Evolutionary conservation across 2,113 vertebrate genomes (phyloP), one percentile per base, ranked within the genome.

Genomic region (Balaenoptera acutorostrata): DNA sequence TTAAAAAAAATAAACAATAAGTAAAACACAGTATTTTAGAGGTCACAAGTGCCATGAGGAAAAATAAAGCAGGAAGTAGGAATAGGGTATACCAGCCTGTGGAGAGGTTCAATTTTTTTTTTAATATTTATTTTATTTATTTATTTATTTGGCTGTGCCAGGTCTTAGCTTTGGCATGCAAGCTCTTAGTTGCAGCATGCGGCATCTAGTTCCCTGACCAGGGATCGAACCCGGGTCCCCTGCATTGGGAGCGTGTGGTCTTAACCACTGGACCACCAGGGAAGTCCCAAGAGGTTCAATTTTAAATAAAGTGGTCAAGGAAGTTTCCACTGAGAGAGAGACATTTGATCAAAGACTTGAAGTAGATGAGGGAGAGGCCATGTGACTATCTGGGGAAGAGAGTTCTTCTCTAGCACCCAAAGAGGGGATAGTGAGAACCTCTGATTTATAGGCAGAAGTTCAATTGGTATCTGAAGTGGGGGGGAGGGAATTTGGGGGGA

Each of bases 401-500:
- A 86, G n/a, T 0, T 52, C 21, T 85, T 33, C 64, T 49, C 5
- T 29, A 69, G 33, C 3, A 68, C 63, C 31, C 74, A 49, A 77
- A 77, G 46, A 85, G 44, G 6, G 13, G 5, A 8, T 39, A 31
- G 23, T 39, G 52, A 36, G 36, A 81, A 59, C 13, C 23, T 36
- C 52, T 81, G 31, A 25, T 29, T 81, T 59, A 57, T 57, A 81
- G 52, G 7, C 23, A 59, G 63, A 68, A 44, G 68, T 85, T 66
- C 1, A 8, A 27, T 12, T 86, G 44, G 64, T 49, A 36, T 36
- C 46, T 68, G 46, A 55, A 86, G 13, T 59, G 20, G 29, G 33
- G 11, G 31, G 2, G 5, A 3, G 25, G 10, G 31, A 4, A 17
- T 20, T 75, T 9, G 8, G 23, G 78, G 31, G 52, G 4, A 1